Base-by-base conservation (phyloP, 2,888 invertebrate genomes). In the Dryobota labecula region DNA sequence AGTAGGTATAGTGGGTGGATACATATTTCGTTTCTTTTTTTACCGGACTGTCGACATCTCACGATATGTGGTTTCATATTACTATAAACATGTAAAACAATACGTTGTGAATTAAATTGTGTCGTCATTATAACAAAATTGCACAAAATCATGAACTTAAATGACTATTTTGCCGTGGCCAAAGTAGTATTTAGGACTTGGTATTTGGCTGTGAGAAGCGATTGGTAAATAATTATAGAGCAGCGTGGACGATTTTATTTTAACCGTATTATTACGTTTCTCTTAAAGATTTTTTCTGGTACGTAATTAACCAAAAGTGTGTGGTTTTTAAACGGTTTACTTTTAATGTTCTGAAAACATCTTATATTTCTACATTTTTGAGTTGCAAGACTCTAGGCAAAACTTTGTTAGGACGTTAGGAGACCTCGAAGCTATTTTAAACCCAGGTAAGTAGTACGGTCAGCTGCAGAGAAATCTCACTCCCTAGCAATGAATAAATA, bases 21-120 rank as follows among this genome's bases (percentile, higher is more conserved):
- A 71, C 76, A 58, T 79, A 51, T 83, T 81, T 72, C 81, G 83
- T 70, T 77, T 68, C 62, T 79, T 79, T 84, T 82, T 80, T 78
- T 80, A 78, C 70, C 45, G 41, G 18, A 73, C 80, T 88, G 84
- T 86, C 86, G 86, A 84, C 81, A 87, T 76, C 77, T 65, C 71
- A 53, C n/a, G 54, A 60, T 73, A 68, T 71, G 62, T 72, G 72
- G 69, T 65, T 73, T 76, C 71, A 57, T 70, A 80, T 82, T 72
- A 74, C 65, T 70, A 80, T 61, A 61, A 73, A 78, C 81, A 88
- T 84, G 70, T 82, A 84, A 84, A 85, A 86, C 86, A 86, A 88
- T 86, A 83, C 82, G 70, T 82, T 78, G 80, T 85, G 82, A 84
- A 85, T 83, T 76, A 73, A 77, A 63, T 65, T 82, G 78, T 77